phyloP scores from a whole-genome alignment of 2,113 vertebrate genomes.

The Dicaeum eximium region DNA sequence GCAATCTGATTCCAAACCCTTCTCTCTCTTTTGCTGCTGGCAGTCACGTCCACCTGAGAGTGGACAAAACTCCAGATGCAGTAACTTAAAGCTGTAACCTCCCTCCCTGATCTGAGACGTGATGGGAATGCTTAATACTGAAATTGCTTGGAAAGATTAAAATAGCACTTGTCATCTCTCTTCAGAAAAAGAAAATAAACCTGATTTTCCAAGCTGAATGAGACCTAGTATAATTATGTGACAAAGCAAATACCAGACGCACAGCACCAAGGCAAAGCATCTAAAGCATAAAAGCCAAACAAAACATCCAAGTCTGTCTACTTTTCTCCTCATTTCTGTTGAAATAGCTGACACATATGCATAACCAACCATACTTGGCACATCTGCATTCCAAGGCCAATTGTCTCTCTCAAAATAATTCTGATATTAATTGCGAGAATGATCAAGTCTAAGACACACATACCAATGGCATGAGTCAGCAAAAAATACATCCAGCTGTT shows the following conservation, averaged over 20 bases:
- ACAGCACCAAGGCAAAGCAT: not conserved
- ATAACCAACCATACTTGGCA: not conserved
- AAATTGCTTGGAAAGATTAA: constrained; percentile 49
- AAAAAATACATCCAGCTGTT: constrained; percentile 8
- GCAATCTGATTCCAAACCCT: not conserved
- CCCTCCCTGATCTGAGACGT: not conserved
- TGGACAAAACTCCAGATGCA: constrained; percentile 45
- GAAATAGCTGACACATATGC: not conserved
- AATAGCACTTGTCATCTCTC: constrained; percentile 29
- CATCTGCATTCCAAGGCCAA: not conserved
- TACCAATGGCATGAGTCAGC: constrained; percentile 11
- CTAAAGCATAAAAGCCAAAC: constrained; percentile 14
- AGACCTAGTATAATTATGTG: not conserved
- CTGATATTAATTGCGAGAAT: not conserved
- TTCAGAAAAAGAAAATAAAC: constrained; percentile 34
- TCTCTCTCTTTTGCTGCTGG: not conserved
- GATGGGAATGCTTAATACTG: not conserved
- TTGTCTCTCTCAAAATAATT: constrained; percentile 18
- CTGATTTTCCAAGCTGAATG: not conserved
- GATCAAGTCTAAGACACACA: not conserved
- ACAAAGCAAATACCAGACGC: not conserved
- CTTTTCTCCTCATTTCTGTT: not conserved
- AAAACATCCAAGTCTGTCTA: not conserved
- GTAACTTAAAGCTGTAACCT: not conserved
- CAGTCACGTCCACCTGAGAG: not conserved